Conservation (phyloP, 2,797 vertebrate genomes). For the Emys orbicularis region DNA sequence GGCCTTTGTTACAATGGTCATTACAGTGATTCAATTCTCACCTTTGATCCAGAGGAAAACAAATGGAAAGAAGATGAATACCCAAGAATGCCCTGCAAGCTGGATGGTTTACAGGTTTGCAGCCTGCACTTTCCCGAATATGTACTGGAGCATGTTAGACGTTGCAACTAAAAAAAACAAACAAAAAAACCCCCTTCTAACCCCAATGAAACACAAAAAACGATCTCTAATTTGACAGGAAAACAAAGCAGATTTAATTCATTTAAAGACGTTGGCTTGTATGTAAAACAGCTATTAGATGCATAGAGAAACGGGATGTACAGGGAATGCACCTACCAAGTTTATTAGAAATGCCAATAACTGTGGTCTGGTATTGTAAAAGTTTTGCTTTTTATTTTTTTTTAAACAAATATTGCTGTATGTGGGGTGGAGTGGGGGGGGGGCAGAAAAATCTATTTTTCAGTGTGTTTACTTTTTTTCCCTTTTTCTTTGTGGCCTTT, state of each 20-base stretch:
- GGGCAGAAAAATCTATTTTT: constrained; percentile 52
- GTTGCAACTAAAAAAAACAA: constrained; percentile 90
- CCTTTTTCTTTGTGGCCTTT: constrained; percentile 66
- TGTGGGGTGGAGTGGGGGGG: background rate
- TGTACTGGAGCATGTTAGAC: constrained; percentile 95
- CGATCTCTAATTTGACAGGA: background rate
- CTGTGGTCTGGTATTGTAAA: constrained; percentile 71
- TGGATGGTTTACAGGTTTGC: constrained; percentile 99
- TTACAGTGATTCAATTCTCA: constrained; percentile 99
- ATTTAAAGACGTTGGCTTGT: constrained; percentile 59
- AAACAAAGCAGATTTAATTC: constrained; percentile 45
- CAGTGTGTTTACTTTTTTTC: constrained; percentile 62
- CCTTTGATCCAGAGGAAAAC: constrained; percentile 98
- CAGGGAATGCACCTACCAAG: constrained; percentile 59
- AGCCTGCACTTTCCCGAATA: constrained; percentile 98
- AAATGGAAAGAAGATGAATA: constrained; percentile 99
- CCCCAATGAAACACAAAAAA: background rate
- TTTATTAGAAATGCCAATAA: constrained; percentile 75
- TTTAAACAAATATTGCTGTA: constrained; percentile 30
- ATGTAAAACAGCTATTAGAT: constrained; percentile 62
- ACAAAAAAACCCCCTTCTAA: background rate
- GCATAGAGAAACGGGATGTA: constrained; percentile 59
- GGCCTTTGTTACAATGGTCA: constrained; percentile 99
- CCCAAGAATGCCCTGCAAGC: constrained; percentile 99
- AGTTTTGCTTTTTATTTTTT: constrained; percentile 45